Evolutionary conservation across 37 sponge, comb jelly and placozoan genomes (phyloP).

Genomic region (Diacarnus erythraeanus): DNA sequence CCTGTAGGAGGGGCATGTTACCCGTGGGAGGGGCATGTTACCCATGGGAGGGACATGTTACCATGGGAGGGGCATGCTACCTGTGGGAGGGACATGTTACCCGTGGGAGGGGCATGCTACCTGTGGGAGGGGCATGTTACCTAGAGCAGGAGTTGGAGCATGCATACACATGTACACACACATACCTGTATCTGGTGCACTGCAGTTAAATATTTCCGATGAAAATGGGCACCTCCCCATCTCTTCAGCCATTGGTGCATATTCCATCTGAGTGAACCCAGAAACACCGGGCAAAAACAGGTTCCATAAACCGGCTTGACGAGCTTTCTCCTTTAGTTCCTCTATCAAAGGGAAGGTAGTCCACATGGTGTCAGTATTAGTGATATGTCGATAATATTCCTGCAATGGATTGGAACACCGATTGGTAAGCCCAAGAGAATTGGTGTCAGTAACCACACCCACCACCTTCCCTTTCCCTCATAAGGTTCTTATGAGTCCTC

Average conservation of each 20-base stretch:
- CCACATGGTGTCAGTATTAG: conserved; percentile 58
- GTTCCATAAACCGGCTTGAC: conserved; percentile 86
- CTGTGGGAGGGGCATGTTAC: too few relatives aligned
- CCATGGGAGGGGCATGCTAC: too few relatives aligned
- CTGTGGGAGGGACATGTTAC: not conserved
- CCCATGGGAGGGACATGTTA: not conserved
- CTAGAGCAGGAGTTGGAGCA: not conserved
- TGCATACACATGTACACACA: not conserved
- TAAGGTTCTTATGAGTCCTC: too few relatives aligned
- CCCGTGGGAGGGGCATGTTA: not conserved
- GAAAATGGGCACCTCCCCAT: conserved; percentile 82
- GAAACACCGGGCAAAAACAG: conserved; percentile 88
- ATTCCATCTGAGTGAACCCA: conserved; percentile 86
- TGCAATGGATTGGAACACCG: not conserved
- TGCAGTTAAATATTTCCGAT: conserved; percentile 89
- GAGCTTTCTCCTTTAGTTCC: conserved; percentile 80
- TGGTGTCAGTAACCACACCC: too few relatives aligned
- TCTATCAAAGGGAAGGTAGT: conserved; percentile 71
- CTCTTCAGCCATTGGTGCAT: conserved; percentile 87
- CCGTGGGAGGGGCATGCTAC: not conserved
- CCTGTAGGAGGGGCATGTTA: conserved; percentile 34
- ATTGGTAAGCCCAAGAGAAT: not conserved
- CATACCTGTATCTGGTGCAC: conserved; percentile 83
- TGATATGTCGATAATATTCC: conserved; percentile 40
- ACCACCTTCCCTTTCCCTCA: too few relatives aligned